A percentile compares a stretch with the other conserved stretches of the same genome.
phyloP scores from a whole-genome alignment of 1,140 invertebrate genomes.

The Sinonovacula constricta region DNA sequence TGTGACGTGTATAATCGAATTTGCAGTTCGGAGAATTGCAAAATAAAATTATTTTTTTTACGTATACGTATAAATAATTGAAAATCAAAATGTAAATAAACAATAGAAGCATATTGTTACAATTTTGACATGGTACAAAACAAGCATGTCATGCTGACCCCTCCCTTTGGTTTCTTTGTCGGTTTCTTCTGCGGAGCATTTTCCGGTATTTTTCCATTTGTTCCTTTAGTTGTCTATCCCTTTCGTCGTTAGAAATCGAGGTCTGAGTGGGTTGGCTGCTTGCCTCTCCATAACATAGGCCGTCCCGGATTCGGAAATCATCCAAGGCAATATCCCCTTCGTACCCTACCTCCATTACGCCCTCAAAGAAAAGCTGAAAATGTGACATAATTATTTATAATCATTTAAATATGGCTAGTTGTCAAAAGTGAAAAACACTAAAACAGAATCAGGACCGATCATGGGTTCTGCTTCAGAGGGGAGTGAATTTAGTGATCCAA shows the following conservation, averaged over 20 bases:
- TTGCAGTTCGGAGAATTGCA: no score
- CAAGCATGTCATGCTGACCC: no score
- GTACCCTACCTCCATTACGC: conserved; percentile 52
- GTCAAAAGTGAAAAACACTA: neutral
- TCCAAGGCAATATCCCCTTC: conserved; percentile 72
- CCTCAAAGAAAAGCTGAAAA: conserved; percentile 65
- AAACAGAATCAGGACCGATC: neutral
- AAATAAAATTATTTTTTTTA: no score
- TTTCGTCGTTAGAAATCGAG: neutral
- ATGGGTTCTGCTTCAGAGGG: neutral
- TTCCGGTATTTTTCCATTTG: conserved; percentile 43
- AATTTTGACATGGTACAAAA: no score
- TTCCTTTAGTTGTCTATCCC: conserved; percentile 8
- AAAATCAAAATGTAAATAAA: no score
- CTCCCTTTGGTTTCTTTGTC: conserved; percentile 6
- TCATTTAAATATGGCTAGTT: neutral
- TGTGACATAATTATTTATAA: no score
- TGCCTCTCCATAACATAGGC: conserved; percentile 48
- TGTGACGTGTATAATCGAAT: no score
- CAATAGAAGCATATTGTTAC: no score
- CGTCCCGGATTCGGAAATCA: conserved; percentile 74
- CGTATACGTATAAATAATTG: no score
- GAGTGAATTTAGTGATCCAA: neutral
- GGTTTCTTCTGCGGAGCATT: conserved; percentile 31
- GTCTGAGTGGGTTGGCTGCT: conserved; percentile 13